Base-by-base conservation (phyloP, 2,797 vertebrate species). In the Malurus splendens region DNA sequence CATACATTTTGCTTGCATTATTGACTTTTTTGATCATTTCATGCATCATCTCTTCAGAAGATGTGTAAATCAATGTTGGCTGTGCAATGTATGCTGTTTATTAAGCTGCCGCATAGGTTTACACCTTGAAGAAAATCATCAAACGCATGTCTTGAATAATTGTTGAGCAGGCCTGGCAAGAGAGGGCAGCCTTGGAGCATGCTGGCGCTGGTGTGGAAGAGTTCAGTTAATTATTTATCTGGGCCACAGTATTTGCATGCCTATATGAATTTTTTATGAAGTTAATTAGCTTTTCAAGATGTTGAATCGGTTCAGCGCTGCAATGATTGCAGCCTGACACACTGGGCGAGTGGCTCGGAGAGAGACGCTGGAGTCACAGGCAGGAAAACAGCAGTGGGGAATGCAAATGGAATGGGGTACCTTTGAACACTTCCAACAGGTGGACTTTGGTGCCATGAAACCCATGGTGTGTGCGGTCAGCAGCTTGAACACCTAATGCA, bases 201-300 rank as follows among this genome's bases (percentile, higher is more conserved):
- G 89, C 96, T 95, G 94, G 88, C 4, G 10, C 67, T 82, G 82
- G 89, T 82, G 76, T 89, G 85, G 90, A 95, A 96, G 94, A 96
- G 95, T 97, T 97, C 95, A 95, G 94, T 97, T 96, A 95, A 96
- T 97, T 97, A 97, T 97, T 97, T 97, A 97, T 96, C 96, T 96
- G 95, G 97, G 95, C 96, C 95, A 95, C 94, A 94, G 94, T 94
- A 96, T 96, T 94, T 96, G 97, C 95, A 97, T 97, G 96, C 96
- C 95, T 96, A 92, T 94, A 82, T 97, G 95, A 96, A 97, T 97
- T 97, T 97, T 97, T 96, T 96, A 97, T 97, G 95, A 97, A 96
- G 94, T 95, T 97, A 97, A 97, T 97, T 97, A 97, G 97, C 97
- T 97, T 97, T 97, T 96, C 96, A 96, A 96, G 95, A 96, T 96